phyloP scores from a whole-genome alignment of 2,797 vertebrate genomes.

The Oreochromis mossambicus region DNA sequence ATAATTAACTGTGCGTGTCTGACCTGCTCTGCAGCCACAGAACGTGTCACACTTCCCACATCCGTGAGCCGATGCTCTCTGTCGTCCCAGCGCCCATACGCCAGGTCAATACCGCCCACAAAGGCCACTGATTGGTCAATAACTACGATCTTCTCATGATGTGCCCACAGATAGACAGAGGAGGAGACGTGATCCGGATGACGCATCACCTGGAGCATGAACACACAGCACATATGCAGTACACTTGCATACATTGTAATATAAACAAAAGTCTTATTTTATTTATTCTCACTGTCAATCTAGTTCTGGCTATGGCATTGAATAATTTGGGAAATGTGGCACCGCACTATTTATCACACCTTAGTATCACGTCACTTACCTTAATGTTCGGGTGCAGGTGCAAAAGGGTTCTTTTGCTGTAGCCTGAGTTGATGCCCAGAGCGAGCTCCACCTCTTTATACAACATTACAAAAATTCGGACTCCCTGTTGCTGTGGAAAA shows the following conservation, averaged over 20 bases:
- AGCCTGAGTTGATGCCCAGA: conserved; percentile 95
- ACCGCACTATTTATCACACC: not conserved
- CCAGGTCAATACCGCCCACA: conserved; percentile 94
- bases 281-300: not conserved
- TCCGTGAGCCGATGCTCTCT: conserved; percentile 93
- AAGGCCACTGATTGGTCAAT: conserved; percentile 95
- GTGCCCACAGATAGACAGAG: conserved; percentile 94
- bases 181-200: conserved; percentile 97
- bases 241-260: not conserved
- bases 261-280: not conserved
- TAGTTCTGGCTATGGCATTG: not conserved
- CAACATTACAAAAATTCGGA: conserved; percentile 92
- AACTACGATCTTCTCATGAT: conserved; percentile 93
- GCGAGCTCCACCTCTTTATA: conserved; percentile 98
- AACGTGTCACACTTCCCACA: conserved; percentile 91
- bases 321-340: not conserved
- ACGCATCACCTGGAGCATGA: conserved; percentile 86
- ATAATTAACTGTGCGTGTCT: not conserved
- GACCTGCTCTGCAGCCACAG: conserved; percentile 71
- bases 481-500: conserved; percentile 88
- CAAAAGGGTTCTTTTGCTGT: conserved; percentile 91
- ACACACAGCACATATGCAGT: not conserved
- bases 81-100: conserved; percentile 97
- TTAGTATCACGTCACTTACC: conserved; percentile 66
- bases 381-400: conserved; percentile 92